Conservation (phyloP, 2,888 invertebrate genomes). For the Thereva unica region DNA sequence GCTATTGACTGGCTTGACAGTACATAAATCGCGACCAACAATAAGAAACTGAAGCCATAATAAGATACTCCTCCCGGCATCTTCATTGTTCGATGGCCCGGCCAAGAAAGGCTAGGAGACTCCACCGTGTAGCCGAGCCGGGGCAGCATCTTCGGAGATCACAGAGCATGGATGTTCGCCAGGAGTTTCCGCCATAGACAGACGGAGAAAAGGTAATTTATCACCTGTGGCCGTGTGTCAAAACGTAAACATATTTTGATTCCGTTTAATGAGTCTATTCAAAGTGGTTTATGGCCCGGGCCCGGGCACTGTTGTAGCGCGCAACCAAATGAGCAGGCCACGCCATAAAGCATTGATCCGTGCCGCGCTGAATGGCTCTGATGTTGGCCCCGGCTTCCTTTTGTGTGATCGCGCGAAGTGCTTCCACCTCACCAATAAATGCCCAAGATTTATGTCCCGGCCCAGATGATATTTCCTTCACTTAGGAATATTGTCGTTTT, state of each 20-base stretch:
- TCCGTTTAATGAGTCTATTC: slow-evolving; percentile 38
- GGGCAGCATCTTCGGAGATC: background rate
- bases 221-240: slow-evolving; percentile 36
- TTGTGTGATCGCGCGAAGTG: slow-evolving; percentile 26
- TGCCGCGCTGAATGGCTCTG: slow-evolving; percentile 24
- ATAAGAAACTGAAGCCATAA: slow-evolving; percentile 22
- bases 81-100: slow-evolving; percentile 27
- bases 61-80: slow-evolving; percentile 27
- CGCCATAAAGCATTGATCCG: slow-evolving; percentile 28
- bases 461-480: slow-evolving; percentile 21
- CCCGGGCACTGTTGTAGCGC: slow-evolving; percentile 12
- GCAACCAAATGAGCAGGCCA: slow-evolving; percentile 27
- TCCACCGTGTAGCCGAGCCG: background rate
- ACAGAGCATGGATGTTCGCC: background rate
- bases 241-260: slow-evolving; percentile 39
- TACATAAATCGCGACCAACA: slow-evolving; percentile 25
- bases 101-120: slow-evolving; percentile 13
- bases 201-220: slow-evolving; percentile 30
- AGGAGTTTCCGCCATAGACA: background rate
- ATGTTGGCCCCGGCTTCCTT: slow-evolving; percentile 23
- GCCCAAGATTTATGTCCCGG: slow-evolving; percentile 28
- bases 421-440: slow-evolving; percentile 31
- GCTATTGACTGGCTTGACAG: slow-evolving; percentile 27
- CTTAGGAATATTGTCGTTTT: slow-evolving; percentile 9
- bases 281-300: slow-evolving; percentile 37